These are phyloP conservation scores for Crambe crambe DNA, from an alignment of 37 sponge, comb jelly and placozoan genomes.

Conservation along the genomic window DNA sequence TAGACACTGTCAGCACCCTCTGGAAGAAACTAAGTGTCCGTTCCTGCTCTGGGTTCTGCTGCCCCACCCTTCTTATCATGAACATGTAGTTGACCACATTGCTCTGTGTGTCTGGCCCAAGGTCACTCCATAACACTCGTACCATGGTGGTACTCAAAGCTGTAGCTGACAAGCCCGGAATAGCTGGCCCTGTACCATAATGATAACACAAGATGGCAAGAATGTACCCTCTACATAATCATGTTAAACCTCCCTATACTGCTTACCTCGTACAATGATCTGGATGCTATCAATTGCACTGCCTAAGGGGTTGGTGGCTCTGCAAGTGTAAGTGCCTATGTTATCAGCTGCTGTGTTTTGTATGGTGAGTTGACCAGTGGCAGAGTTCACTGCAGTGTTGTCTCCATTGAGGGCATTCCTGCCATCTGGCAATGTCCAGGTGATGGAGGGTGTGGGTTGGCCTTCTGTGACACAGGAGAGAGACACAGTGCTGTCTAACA, in stretches of 20 bases:
- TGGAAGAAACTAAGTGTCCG: too few species aligned
- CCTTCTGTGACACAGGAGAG: constrained; percentile 33
- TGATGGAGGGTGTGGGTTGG: constrained; percentile 27
- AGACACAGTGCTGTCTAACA: not conserved
- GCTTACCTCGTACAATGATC: constrained; percentile 34
- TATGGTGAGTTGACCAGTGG: constrained; percentile 2
- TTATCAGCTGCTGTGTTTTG: not conserved
- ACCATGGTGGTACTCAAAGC: not conserved
- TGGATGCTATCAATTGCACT: not conserved
- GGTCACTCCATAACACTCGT: not conserved
- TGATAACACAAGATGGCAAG: too few species aligned
- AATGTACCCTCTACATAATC: too few species aligned
- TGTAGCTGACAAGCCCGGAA: not conserved
- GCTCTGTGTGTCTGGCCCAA: too few species aligned
- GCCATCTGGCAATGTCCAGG: constrained; percentile 18
- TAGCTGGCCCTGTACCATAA: not conserved
- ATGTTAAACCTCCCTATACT: not conserved
- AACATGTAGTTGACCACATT: too few species aligned
- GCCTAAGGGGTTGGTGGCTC: constrained; percentile 33
- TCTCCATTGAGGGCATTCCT: not conserved
- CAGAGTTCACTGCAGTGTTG: not conserved
- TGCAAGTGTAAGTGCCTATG: constrained; percentile 36
- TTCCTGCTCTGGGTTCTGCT: not conserved
- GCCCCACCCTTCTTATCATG: not conserved
- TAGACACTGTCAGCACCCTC: not conserved